phyloP scores from a whole-genome alignment of 2,797 vertebrate genomes.

The Choloepus didactylus region DNA sequence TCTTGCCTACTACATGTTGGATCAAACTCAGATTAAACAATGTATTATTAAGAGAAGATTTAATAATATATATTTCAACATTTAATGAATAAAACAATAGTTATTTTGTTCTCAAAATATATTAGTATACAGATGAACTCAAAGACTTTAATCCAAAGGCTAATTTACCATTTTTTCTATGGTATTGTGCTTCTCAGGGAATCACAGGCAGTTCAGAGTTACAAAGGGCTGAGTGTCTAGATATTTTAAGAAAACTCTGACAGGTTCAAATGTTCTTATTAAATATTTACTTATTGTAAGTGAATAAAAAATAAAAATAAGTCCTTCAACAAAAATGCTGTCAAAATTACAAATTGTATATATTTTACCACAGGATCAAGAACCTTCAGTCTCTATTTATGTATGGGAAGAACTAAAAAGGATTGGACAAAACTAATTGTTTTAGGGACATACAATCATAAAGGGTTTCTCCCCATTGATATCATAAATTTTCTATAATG shows the following conservation, averaged over 20 bases:
- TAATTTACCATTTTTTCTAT: not conserved
- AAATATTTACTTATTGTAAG: not conserved
- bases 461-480: not conserved
- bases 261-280: not conserved
- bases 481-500: not conserved
- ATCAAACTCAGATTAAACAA: not conserved
- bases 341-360: not conserved
- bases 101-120: not conserved
- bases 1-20: not conserved
- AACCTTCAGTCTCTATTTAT: too few species aligned
- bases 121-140: not conserved
- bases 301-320: conserved; percentile 31
- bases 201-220: not conserved
- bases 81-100: not conserved
- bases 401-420: too few species aligned
- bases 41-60: not conserved
- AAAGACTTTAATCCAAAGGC: not conserved
- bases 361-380: not conserved
- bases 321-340: not conserved
- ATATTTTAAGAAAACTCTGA: not conserved
- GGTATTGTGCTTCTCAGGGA: not conserved
- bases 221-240: not conserved
- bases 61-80: not conserved
- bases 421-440: not conserved
- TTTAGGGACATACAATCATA: not conserved